Conservation (phyloP, 2,797 vertebrate species). For the Otolemur crassicaudatus region DNA sequence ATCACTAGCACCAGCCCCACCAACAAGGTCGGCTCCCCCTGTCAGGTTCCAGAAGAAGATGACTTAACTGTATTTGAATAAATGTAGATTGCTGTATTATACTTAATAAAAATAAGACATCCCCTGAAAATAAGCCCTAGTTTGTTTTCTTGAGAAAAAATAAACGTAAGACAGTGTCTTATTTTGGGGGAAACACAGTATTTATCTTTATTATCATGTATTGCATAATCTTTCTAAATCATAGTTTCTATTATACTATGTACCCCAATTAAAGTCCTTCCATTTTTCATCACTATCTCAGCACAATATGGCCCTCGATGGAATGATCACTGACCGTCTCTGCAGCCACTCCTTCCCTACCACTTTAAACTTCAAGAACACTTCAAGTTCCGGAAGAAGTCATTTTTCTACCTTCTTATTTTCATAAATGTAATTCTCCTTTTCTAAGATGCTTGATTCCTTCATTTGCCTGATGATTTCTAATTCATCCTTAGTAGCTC, state of each 20-base stretch:
- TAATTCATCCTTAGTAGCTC: not conserved
- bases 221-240: not conserved
- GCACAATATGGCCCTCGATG: not conserved
- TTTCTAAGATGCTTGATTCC: constrained; percentile 31
- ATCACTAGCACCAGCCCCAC: too few species aligned
- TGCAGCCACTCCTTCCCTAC: not conserved
- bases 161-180: too few species aligned
- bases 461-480: not conserved
- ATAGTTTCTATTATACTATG: not conserved
- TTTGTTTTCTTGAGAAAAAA: too few species aligned
- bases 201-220: not conserved
- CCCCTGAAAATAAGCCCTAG: too few species aligned
- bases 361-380: not conserved
- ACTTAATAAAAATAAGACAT: too few species aligned
- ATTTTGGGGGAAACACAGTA: too few species aligned
- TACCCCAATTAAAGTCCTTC: not conserved
- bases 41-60: too few species aligned
- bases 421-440: not conserved
- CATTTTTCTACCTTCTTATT: not conserved
- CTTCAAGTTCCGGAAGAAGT: not conserved
- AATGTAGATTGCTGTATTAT: too few species aligned
- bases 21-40: too few species aligned
- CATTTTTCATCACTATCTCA: not conserved
- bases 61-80: too few species aligned
- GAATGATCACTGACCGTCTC: not conserved